A percentile compares a stretch with the other conserved stretches of the same genome.
phyloP scores from a whole-genome alignment of 2,113 vertebrate species.

The Epinephelus cyanopodus region DNA sequence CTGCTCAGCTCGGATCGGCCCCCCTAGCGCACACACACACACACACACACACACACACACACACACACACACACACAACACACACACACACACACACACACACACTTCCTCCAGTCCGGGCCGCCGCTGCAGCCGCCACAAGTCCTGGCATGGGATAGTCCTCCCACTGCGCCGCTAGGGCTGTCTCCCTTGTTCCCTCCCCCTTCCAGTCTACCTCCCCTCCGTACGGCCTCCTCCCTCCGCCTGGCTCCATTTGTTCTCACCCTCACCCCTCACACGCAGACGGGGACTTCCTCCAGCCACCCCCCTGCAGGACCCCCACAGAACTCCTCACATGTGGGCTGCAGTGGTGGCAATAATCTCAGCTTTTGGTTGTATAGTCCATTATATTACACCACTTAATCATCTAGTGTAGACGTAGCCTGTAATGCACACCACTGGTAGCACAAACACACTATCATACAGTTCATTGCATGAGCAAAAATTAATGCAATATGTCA shows the following conservation, averaged over 20 bases:
- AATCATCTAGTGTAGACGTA: too few species aligned
- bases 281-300: constrained; percentile 52
- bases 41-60: constrained; percentile 24
- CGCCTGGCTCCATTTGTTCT: constrained; percentile 73
- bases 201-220: constrained; percentile 53
- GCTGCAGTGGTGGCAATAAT: too few species aligned
- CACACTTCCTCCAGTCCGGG: constrained; percentile 68
- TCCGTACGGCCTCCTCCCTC: constrained; percentile 49
- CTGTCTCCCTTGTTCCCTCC: constrained; percentile 62
- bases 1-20: constrained; percentile 9
- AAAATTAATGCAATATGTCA: too few species aligned
- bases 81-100: constrained; percentile 8
- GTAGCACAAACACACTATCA: too few species aligned
- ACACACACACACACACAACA: too few species aligned
- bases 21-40: neutral
- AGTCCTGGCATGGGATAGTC: constrained; percentile 83
- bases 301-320: neutral
- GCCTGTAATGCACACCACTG: too few species aligned
- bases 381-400: too few species aligned
- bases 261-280: constrained; percentile 55
- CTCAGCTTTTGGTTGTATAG: too few species aligned
- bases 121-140: constrained; percentile 72
- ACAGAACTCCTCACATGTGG: too few species aligned
- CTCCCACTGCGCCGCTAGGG: constrained; percentile 73
- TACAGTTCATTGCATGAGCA: too few species aligned